Conservation (phyloP, 2,113 vertebrate species). For the Struthidea cinerea region DNA sequence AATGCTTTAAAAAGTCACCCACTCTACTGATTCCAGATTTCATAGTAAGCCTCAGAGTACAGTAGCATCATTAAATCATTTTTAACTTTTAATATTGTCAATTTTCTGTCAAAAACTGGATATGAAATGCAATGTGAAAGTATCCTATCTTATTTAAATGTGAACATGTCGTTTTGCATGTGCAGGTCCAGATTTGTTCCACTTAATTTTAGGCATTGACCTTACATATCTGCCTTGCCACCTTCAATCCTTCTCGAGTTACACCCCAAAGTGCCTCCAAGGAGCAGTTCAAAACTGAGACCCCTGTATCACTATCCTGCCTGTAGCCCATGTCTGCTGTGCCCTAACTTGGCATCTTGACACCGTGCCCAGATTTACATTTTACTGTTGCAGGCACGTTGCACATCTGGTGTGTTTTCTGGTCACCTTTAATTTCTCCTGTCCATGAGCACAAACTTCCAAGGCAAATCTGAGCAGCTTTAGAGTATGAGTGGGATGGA, state of each 20-base stretch:
- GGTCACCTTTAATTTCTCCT: background rate
- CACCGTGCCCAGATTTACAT: background rate
- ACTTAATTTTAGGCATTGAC: constrained; percentile 41
- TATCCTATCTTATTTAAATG: background rate
- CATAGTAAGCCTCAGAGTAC: background rate
- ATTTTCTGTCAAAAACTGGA: background rate
- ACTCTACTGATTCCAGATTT: background rate
- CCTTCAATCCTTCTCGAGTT: background rate
- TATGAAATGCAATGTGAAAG: background rate
- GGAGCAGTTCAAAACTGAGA: background rate
- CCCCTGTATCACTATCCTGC: background rate
- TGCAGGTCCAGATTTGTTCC: background rate
- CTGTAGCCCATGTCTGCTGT: background rate
- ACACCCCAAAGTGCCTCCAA: background rate
- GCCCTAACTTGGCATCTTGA: background rate
- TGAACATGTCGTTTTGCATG: background rate
- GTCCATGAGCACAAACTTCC: background rate
- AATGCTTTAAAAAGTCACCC: background rate
- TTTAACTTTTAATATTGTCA: background rate
- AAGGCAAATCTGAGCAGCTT: background rate
- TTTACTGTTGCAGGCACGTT: fast-evolving
- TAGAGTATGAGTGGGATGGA: background rate
- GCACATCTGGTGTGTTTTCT: background rate
- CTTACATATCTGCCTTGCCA: background rate
- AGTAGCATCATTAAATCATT: background rate